Base-by-base conservation (phyloP, 2,888 invertebrate species). In the Buathra laborator region DNA sequence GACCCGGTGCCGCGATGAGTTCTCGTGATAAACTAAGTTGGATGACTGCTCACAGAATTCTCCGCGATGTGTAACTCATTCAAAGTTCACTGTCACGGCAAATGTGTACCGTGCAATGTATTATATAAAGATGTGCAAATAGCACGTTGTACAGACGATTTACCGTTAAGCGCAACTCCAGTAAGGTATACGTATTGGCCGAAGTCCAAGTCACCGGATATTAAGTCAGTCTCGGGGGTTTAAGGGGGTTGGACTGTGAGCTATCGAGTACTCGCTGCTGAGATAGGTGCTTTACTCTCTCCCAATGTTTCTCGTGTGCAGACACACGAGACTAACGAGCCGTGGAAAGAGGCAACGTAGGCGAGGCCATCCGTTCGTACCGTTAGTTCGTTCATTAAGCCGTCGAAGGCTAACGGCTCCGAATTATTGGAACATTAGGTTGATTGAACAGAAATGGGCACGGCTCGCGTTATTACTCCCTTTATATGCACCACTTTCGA, bases 351-450 rank as follows among this genome's bases (percentile, higher is more conserved):
- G 56, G 64, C 44, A 67, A 78, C 70, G 67, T 83, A 86, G 90
- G 91, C 89, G 91, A 92, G 92, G 92, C 90, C 89, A 83, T 89
- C 89, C 87, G 86, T 90, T 91, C 62, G 71, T 53, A 72, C 77
- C 77, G 81, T 81, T 81, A 48, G 79, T 74, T 78, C 90, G 89
- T 92, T 92, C 90, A 90, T 92, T 91, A 90, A 89, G 82, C 86
- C 88, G 86, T 86, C 89, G 89, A 91, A 90, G 90, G 89, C 87
- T 88, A 84, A 86, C 87, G 87, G 86, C 84, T 86, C 79, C 85
- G 75, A 93, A 93, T 93, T 93, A 93, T 92, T 90, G 89, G 91
- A 92, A 92, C 93, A 93, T 93, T 93, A 93, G 93, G 92, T 91
- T 93, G 93, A 93, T 93, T 93, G 92, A 90, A 93, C 87, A 86